These are phyloP conservation scores for Caenorhabditis macrosperma DNA, from an alignment of 2,888 invertebrate genomes.

Conservation along the genomic window DNA sequence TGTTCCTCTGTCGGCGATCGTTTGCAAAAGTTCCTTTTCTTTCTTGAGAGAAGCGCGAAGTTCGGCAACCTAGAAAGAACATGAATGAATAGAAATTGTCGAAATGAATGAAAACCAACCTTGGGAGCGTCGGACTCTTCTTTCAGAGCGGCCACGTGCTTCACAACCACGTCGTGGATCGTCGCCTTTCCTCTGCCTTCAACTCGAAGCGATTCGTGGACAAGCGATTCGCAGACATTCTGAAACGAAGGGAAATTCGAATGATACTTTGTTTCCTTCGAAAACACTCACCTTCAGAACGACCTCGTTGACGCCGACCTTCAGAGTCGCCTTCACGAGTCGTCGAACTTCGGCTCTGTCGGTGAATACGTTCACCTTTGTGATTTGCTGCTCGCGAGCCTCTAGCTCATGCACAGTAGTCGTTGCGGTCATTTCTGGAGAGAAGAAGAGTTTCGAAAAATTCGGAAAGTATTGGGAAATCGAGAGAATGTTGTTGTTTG, in stretches of 20 bases:
- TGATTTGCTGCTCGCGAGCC: constrained; percentile 50
- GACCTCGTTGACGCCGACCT: constrained; percentile 69
- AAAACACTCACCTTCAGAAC: constrained; percentile 56
- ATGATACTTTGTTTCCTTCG: too few relatives aligned
- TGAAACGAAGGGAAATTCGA: constrained; percentile 23
- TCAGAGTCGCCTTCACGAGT: constrained; percentile 53
- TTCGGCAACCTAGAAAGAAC: neutral
- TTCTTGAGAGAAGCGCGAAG: constrained; percentile 13
- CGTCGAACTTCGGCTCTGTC: constrained; percentile 76
- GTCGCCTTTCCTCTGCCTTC: constrained; percentile 69
- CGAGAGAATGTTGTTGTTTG: too few relatives aligned
- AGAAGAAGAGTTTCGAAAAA: neutral
- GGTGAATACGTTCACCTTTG: constrained; percentile 69
- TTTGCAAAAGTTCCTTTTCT: constrained; percentile 12
- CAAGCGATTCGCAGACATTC: constrained; percentile 64
- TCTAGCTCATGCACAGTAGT: constrained; percentile 44
- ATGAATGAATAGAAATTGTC: neutral
- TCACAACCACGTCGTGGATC: constrained; percentile 73
- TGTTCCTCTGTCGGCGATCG: neutral
- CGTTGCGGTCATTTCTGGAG: constrained; percentile 30
- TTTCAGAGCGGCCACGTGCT: constrained; percentile 38
- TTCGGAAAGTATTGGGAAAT: too few relatives aligned
- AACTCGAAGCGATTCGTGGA: constrained; percentile 72
- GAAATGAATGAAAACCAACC: constrained; percentile 13
- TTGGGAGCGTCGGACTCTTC: constrained; percentile 64